Percentiles rank a stretch among this genome's conserved stretches.
phyloP scores from a whole-genome alignment of 2,888 invertebrate genomes.

The Strigamia crassipes region DNA sequence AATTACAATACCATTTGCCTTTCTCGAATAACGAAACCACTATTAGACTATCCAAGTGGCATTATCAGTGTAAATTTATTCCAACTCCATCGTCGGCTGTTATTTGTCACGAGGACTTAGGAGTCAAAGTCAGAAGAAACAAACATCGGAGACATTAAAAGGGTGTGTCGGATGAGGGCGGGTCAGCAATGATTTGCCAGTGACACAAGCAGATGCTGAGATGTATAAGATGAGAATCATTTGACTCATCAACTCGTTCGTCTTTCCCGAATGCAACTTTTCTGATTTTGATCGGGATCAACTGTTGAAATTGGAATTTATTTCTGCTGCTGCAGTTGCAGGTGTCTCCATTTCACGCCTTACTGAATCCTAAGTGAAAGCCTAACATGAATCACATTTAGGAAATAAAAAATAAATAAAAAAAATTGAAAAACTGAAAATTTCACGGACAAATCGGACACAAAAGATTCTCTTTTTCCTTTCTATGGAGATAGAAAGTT shows the following conservation, averaged over 20 bases:
- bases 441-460: background rate
- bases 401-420: background rate
- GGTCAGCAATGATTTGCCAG: conserved; percentile 6
- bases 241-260: background rate
- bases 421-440: background rate
- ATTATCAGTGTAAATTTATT: conserved; percentile 13
- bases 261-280: background rate
- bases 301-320: background rate
- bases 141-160: background rate
- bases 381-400: background rate
- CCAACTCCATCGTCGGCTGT: background rate
- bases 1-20: too few species aligned
- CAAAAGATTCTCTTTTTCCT: background rate
- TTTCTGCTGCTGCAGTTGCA: background rate
- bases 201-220: conserved; percentile 14
- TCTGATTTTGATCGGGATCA: background rate
- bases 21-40: too few species aligned
- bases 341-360: background rate
- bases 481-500: background rate
- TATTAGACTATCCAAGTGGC: background rate
- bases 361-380: background rate
- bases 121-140: conserved; percentile 18
- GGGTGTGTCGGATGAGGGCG: background rate
- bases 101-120: background rate
- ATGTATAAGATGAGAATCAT: background rate